Conservation (phyloP, 1,140 invertebrate genomes). For the Meloidogyne hapla region DNA sequence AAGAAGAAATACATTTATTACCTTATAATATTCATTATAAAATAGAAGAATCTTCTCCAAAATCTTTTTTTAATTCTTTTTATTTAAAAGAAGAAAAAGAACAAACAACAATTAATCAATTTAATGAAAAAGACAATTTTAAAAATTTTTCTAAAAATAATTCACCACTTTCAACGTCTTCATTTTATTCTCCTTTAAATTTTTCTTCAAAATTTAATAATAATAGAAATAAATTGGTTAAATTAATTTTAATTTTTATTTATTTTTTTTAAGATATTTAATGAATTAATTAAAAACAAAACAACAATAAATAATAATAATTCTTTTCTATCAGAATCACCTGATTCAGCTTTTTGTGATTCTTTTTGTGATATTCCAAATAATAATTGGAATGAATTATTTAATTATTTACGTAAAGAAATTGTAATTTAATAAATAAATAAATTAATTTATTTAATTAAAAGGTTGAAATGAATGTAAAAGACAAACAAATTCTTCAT, state of each 20-base stretch:
- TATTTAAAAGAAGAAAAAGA: neutral
- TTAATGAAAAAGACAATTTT: neutral
- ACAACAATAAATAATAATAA: no score
- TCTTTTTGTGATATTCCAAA: neutral
- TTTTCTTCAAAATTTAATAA: no score
- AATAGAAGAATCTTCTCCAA: slow-evolving; percentile 35
- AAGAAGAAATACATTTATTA: slow-evolving; percentile 45
- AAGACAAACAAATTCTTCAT: slow-evolving; percentile 36
- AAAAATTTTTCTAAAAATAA: no score
- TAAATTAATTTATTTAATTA: slow-evolving; percentile 17
- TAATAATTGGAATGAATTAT: slow-evolving; percentile 43
- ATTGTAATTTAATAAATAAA: slow-evolving; percentile 34
- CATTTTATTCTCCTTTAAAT: no score
- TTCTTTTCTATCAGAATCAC: neutral
- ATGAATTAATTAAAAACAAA: no score
- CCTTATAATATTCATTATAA: slow-evolving; percentile 51
- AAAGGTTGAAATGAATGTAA: slow-evolving; percentile 38
- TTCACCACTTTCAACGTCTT: no score
- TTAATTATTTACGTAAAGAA: slow-evolving; percentile 41
- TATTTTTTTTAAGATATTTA: no score
- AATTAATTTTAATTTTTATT: no score
- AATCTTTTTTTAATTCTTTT: slow-evolving; percentile 1
- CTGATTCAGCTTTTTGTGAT: slow-evolving; percentile 1
- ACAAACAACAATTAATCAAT: neutral
- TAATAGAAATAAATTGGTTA: no score